phyloP scores from a whole-genome alignment of 2,888 invertebrate genomes.

The Sinodicranocentrus sp. region DNA sequence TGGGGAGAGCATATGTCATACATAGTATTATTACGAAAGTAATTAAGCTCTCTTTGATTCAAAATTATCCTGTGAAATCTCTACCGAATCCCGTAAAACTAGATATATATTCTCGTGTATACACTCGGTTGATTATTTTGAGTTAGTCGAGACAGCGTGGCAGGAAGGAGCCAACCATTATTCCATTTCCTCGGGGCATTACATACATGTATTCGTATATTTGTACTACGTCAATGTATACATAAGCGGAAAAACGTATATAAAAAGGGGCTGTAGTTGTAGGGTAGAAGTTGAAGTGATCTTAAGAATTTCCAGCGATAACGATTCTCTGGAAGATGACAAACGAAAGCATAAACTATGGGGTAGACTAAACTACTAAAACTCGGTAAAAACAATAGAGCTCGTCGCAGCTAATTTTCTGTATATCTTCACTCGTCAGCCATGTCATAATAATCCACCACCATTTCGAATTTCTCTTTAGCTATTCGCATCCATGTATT shows the following conservation, averaged over 20 bases:
- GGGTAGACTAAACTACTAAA: slow-evolving; percentile 62
- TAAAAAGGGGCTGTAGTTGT: no score
- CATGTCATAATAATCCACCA: slow-evolving; percentile 21
- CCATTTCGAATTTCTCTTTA: slow-evolving; percentile 10
- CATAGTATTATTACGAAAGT: no score
- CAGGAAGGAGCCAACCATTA: slow-evolving; percentile 19
- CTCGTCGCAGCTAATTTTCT: slow-evolving; percentile 17
- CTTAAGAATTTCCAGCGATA: not conserved
- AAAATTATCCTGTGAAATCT: no score
- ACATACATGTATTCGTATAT: no score
- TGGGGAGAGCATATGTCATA: no score
- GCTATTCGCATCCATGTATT: not conserved
- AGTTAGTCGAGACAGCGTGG: slow-evolving; percentile 29
- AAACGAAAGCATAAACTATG: not conserved
- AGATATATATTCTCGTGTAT: no score
- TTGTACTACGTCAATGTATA: not conserved
- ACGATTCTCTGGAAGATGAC: not conserved
- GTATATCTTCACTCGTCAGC: slow-evolving; percentile 2
- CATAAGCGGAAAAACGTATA: not conserved
- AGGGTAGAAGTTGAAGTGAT: slow-evolving; percentile 3
- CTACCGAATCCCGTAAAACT: no score
- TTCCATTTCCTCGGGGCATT: no score
- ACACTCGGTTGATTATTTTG: slow-evolving; percentile 16
- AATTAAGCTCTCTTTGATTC: no score
- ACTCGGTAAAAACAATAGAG: slow-evolving; percentile 43